Conservation (phyloP, 2,113 vertebrate genomes). For the Craseonycteris thonglongyai region DNA sequence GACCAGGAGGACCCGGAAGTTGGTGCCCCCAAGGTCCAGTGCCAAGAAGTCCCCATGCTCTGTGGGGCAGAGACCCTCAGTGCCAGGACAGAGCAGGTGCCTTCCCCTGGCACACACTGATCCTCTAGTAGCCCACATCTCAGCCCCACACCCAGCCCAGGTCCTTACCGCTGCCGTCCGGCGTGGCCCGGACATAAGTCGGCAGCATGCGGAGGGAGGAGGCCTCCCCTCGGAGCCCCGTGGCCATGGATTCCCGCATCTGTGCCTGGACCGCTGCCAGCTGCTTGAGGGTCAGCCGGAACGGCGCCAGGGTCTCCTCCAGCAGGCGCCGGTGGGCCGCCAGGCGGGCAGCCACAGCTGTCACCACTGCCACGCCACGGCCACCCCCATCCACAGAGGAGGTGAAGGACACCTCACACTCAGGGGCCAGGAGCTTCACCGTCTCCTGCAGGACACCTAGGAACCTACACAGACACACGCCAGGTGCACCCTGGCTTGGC, state of each 20-base stretch:
- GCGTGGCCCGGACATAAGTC: slow-evolving; percentile 72
- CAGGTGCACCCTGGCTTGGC: fast-evolving
- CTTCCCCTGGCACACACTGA: not conserved
- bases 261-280: slow-evolving; percentile 68
- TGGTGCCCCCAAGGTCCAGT: slow-evolving; percentile 89
- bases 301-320: slow-evolving; percentile 67
- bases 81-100: not conserved
- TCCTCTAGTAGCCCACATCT: not conserved
- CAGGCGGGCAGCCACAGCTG: slow-evolving; percentile 82
- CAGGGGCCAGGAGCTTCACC: slow-evolving; percentile 76
- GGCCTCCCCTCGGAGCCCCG: slow-evolving; percentile 68
- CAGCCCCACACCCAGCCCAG: slow-evolving; percentile 36
- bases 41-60: slow-evolving; percentile 88
- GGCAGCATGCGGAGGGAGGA: slow-evolving; percentile 82
- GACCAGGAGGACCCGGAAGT: slow-evolving; percentile 88
- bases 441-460: slow-evolving; percentile 70
- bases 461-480: slow-evolving; percentile 76
- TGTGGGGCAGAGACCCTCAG: slow-evolving; percentile 56
- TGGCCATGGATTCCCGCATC: slow-evolving; percentile 80
- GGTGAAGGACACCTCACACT: slow-evolving; percentile 78
- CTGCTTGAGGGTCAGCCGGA: slow-evolving; percentile 29
- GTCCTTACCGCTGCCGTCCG: slow-evolving; percentile 78
- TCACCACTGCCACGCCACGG: slow-evolving; percentile 85
- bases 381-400: slow-evolving; percentile 80
- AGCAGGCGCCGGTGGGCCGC: slow-evolving; percentile 48